Evolutionary conservation across 2,888 invertebrate species (phyloP).

Genomic region (Chrysomela aeneicollis): DNA sequence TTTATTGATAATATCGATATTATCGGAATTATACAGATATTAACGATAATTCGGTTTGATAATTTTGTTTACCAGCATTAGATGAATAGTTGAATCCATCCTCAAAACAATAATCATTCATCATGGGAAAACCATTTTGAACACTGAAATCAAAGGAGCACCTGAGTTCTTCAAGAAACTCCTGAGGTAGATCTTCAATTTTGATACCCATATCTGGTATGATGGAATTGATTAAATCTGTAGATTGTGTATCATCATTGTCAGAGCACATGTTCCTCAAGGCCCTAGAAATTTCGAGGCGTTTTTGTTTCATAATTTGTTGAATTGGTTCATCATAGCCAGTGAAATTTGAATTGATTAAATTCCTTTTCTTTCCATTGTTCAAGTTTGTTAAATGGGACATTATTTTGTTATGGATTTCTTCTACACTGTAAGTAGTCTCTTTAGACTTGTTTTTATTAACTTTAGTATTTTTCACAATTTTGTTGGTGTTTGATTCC

Average conservation of each 20-base stretch:
- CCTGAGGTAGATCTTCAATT: slow-evolving; percentile 56
- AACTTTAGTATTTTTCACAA: slow-evolving; percentile 6
- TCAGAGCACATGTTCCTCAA: slow-evolving; percentile 54
- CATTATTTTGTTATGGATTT: slow-evolving; percentile 56
- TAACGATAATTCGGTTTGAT: too few species aligned
- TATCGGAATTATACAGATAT: too few species aligned
- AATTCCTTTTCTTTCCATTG: slow-evolving; percentile 54
- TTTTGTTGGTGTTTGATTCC: neutral
- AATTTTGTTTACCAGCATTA: neutral
- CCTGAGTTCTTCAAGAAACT: slow-evolving; percentile 54
- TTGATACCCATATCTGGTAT: slow-evolving; percentile 59
- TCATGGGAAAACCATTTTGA: neutral
- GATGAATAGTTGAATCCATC: neutral
- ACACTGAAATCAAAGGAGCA: slow-evolving; percentile 42
- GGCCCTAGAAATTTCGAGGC: slow-evolving; percentile 56
- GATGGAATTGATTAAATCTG: slow-evolving; percentile 54
- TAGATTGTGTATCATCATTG: slow-evolving; percentile 43
- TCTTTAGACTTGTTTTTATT: slow-evolving; percentile 22
- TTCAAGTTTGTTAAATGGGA: slow-evolving; percentile 56
- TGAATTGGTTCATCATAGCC: slow-evolving; percentile 56
- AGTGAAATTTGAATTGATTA: slow-evolving; percentile 52
- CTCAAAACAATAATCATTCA: neutral
- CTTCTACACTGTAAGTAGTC: slow-evolving; percentile 45
- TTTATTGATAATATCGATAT: too few species aligned
- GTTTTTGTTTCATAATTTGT: slow-evolving; percentile 56